Conservation (phyloP, 2,113 vertebrate species). For the Phylloscopus trochilus region DNA sequence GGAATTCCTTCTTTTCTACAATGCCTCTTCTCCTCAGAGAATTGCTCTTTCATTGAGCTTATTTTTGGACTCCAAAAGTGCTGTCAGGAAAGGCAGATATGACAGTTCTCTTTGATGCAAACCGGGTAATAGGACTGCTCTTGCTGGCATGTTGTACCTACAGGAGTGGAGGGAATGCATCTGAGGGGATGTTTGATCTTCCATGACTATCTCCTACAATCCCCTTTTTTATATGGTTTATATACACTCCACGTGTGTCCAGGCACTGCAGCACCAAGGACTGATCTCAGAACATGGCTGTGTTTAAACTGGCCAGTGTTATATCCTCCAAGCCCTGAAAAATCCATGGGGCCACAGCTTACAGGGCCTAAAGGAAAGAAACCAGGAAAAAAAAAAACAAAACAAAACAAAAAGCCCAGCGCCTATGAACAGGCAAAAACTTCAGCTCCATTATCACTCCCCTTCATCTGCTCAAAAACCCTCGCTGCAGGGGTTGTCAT, state of each 20-base stretch:
- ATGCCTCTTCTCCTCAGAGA: neutral
- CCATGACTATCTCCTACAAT: neutral
- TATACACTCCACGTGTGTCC: fast-evolving
- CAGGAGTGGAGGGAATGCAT: neutral
- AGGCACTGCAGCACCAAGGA: neutral
- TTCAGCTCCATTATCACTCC: conserved; percentile 70
- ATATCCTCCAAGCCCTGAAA: neutral
- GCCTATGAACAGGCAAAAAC: conserved; percentile 43
- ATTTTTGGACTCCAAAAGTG: neutral
- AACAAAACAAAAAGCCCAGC: neutral
- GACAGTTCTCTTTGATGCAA: neutral
- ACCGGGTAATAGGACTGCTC: neutral
- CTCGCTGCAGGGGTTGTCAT: conserved; percentile 75
- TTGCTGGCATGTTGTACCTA: neutral
- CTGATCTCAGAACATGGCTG: neutral
- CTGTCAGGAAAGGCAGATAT: neutral
- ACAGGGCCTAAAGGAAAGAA: neutral
- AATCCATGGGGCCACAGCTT: neutral
- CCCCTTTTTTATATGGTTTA: neutral
- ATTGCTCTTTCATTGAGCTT: neutral
- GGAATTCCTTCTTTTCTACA: neutral
- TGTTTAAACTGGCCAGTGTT: neutral
- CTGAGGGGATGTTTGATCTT: neutral
- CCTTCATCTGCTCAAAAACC: conserved; percentile 67
- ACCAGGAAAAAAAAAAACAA: neutral